phyloP scores from a whole-genome alignment of 30 jellyfish, hydroid and myxozoan genomes.

The Turritopsis dohrnii region DNA sequence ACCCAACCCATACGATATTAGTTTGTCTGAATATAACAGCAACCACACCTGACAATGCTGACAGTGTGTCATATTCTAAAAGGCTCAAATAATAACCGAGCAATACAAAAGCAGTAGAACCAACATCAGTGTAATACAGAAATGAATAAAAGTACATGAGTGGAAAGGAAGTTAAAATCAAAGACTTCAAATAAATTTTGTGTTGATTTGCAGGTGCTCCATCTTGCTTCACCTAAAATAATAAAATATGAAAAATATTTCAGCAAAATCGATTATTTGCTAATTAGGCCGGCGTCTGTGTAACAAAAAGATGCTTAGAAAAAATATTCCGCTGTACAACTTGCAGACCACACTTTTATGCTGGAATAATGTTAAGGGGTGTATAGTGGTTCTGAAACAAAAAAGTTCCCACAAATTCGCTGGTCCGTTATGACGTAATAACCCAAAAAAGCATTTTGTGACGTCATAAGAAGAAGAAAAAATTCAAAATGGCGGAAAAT shows the following conservation, averaged over 20 bases:
- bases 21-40: conserved; percentile 92
- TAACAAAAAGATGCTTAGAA: too few relatives aligned
- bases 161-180: conserved; percentile 58
- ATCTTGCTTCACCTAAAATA: neutral
- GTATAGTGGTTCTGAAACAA: too few relatives aligned
- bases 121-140: conserved; percentile 91
- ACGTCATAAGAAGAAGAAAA: too few relatives aligned
- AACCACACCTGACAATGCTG: conserved; percentile 64
- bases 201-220: neutral
- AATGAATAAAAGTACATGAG: conserved; percentile 64
- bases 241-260: neutral
- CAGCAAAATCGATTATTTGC: neutral
- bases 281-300: too few relatives aligned
- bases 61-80: conserved; percentile 37
- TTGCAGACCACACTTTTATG: too few relatives aligned
- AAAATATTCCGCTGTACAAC: too few relatives aligned
- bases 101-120: conserved; percentile 74
- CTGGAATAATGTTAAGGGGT: too few relatives aligned
- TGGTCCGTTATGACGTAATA: too few relatives aligned
- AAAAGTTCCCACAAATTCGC: too few relatives aligned
- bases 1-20: conserved; percentile 84
- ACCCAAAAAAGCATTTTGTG: too few relatives aligned
- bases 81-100: conserved; percentile 47
- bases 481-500: too few relatives aligned
- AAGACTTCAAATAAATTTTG: neutral